These are phyloP conservation scores for Phrynocephalus guinanensis DNA, from an alignment of 2,797 vertebrate species.

Conservation along the genomic window DNA sequence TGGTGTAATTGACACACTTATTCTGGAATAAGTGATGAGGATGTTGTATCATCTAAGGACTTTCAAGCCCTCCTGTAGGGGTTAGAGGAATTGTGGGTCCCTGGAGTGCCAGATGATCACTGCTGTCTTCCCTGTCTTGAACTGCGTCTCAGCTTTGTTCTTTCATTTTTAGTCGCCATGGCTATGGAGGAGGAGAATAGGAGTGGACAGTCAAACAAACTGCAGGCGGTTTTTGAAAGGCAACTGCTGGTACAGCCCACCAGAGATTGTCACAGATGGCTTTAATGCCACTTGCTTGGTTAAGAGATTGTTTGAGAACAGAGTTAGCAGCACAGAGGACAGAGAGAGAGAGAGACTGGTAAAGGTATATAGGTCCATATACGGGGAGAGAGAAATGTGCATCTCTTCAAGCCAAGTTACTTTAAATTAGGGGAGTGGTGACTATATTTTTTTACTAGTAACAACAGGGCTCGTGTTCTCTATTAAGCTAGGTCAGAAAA, in stretches of 20 bases:
- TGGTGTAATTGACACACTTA: background rate
- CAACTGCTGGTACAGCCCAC: background rate
- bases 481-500: background rate
- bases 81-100: background rate
- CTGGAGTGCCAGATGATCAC: background rate
- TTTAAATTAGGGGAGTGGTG: background rate
- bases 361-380: no score
- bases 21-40: background rate
- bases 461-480: background rate
- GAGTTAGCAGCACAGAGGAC: background rate
- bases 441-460: background rate
- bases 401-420: rapidly evolving
- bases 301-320: constrained; percentile 11
- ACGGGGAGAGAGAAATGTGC: background rate
- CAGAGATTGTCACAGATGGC: background rate
- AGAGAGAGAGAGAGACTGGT: no score
- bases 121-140: background rate
- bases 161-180: constrained; percentile 27
- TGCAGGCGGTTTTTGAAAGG: constrained; percentile 39
- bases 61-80: background rate
- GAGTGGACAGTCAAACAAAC: constrained; percentile 38
- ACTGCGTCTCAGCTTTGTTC: background rate
- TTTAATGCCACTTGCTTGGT: background rate
- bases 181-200: constrained; percentile 12
- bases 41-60: background rate